Percentiles rank a stretch among this genome's conserved stretches.
Evolutionary conservation across 2,113 vertebrate species (phyloP).

Genomic region (Solea senegalensis): DNA sequence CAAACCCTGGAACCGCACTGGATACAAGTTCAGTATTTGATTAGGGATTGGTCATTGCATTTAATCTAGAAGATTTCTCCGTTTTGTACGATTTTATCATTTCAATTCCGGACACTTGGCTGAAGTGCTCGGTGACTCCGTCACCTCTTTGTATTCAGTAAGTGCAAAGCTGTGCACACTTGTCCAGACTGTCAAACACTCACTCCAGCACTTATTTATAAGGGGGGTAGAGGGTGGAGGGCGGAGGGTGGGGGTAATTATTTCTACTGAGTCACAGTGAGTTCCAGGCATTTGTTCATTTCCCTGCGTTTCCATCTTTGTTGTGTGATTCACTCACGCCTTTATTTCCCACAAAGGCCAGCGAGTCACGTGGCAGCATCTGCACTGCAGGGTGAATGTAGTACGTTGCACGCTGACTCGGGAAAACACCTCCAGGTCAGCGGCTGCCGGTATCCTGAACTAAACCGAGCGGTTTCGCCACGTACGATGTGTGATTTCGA

Average conservation of each 20-base stretch:
- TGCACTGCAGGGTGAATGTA: constrained; percentile 13
- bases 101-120: too few species aligned
- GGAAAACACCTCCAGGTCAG: constrained; percentile 12
- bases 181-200: constrained; percentile 22
- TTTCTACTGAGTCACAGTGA: constrained; percentile 9
- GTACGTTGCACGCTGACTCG: background rate
- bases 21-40: too few species aligned
- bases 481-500: constrained; percentile 40
- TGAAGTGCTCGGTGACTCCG: too few species aligned
- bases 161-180: constrained; percentile 6
- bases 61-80: too few species aligned
- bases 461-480: constrained; percentile 1
- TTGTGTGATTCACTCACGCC: constrained; percentile 38
- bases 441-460: background rate
- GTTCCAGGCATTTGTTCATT: constrained; percentile 33
- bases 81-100: too few species aligned
- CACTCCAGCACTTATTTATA: constrained; percentile 3
- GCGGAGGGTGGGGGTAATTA: background rate
- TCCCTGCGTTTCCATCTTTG: constrained; percentile 19
- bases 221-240: background rate
- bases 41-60: too few species aligned
- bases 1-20: too few species aligned
- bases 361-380: constrained; percentile 38
- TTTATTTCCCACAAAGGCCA: constrained; percentile 40
- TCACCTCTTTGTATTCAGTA: background rate